Base-by-base conservation (phyloP, 2,113 vertebrate genomes). In the Rana temporaria region DNA sequence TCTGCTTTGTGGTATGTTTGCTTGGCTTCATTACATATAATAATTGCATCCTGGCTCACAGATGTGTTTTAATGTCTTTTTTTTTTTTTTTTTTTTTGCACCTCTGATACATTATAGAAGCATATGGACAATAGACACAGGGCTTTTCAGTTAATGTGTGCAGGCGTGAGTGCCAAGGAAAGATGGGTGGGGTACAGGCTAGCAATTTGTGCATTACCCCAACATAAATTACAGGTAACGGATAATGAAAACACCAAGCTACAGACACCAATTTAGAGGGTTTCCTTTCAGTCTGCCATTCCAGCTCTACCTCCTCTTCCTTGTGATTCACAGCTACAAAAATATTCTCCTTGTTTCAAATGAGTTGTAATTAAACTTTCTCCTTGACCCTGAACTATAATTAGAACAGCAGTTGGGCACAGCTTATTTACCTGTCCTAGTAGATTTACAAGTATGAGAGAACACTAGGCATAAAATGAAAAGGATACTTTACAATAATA, bases 1-100 rank as follows among this genome's bases (percentile, higher is more conserved):
- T 87, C 89, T 89, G 88, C 86, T 66, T 85, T 84, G 86, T 70
- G 87, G 86, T 77, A 79, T 20, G 84, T 71, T 78, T 86, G 83
- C 73, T 30, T 38, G 84, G 84, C 84, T 87, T 84, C 82, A 83
- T 69, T 84, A 86, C 87, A 62, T 83, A 57, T 76, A 87, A 87
- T 88, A 91, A 88, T 81, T 88, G 85, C 85, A 90, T 90, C 87
- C 88, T 88, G 87, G 82, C 84, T 85, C 89, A 86, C 90, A 91
- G 88, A 88, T 90, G 87, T 85, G 87, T 86, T 84, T 85, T 78
- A 82, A 82, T 30, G 68, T 86, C 85, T 87, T 90, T 87, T 88
- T 86, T 87, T 22, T 77, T 86, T 87, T 22, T 77, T 68, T 87
- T 85, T 86, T 22, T 81, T 71, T 83, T 68, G 60, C 74, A 48